A percentile compares a stretch with the other conserved stretches of the same genome.
These are phyloP conservation scores for Bombus balteatus DNA, from an alignment of 1,140 invertebrate genomes.

Conservation along the genomic window DNA sequence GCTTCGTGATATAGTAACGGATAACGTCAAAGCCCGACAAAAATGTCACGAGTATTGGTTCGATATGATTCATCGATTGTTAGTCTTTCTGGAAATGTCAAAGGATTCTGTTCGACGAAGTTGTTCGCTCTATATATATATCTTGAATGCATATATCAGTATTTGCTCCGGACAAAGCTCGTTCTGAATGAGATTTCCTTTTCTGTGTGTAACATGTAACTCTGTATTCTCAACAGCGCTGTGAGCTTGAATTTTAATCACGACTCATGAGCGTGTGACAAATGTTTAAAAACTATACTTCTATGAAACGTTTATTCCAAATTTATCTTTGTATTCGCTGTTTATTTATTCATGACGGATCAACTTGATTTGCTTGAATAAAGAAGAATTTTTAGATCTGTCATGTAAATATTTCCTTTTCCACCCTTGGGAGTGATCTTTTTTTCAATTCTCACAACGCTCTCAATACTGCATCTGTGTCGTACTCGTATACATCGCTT, in stretches of 20 bases:
- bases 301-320: neutral
- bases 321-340: no score
- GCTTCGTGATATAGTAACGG: neutral
- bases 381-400: neutral
- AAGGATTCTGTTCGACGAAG: slow-evolving; percentile 11
- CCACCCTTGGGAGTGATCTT: neutral
- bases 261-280: no score
- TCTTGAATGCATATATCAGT: neutral
- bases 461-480: neutral
- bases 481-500: slow-evolving; percentile 8
- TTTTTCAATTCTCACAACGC: slow-evolving; percentile 18
- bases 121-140: neutral
- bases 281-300: neutral
- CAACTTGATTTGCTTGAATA: neutral
- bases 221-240: neutral
- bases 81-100: slow-evolving; percentile 7
- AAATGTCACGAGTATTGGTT: neutral
- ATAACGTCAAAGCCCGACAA: neutral
- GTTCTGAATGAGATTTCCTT: neutral
- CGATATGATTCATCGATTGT: neutral
- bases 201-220: no score
- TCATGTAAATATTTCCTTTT: neutral
- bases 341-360: neutral
- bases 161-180: neutral
- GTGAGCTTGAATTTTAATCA: neutral